Evolutionary conservation across 2,888 invertebrate species (phyloP), one percentile per base, ranked within the genome.

Genomic region (Lochmaea crataegi): DNA sequence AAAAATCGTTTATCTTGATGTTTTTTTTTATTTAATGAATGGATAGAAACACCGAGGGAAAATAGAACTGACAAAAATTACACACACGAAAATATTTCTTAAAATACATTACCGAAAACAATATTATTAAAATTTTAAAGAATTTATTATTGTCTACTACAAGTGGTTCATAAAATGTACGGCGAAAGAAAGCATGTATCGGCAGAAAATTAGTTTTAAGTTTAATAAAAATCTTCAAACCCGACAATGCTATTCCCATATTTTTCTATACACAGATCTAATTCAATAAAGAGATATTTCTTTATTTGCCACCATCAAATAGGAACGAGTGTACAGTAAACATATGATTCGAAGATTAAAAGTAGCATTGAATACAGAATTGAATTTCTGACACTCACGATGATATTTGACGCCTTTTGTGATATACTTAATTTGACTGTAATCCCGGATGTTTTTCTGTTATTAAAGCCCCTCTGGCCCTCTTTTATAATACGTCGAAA

Each of bases 401-500:
- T 78, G 80, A 79, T 76, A 80, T 77, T 74, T 75, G 80, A 81
- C 78, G 78, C 80, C 80, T 76, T 77, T 81, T 81, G 76, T 80
- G 60, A 75, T 73, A 75, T 79, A 76, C 75, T 81, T 77, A 77
- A 79, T 79, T 72, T 74, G 78, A 79, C 77, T 79, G 74, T 81
- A 80, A 81, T 81, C 80, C 82, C 80, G 81, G 82, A 82, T 81
- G 80, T 81, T 81, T 82, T 80, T 75, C 72, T 75, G 76, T 78
- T 79, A 80, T 80, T 82, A 80, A 67, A 42, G 64, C 56, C 63
- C 57, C 70, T 57, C 60, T 26, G 45, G 41, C 41, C 11, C 16
- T 7, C 12, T 63, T 57, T 64, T 56, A 38, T 32, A 32, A 32
- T 69, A 32, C 57, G 64, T 70, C 64, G 57, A 64, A 76, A 76